phyloP scores from a whole-genome alignment of 2,797 vertebrate genomes.

The Champsocephalus gunnari region DNA sequence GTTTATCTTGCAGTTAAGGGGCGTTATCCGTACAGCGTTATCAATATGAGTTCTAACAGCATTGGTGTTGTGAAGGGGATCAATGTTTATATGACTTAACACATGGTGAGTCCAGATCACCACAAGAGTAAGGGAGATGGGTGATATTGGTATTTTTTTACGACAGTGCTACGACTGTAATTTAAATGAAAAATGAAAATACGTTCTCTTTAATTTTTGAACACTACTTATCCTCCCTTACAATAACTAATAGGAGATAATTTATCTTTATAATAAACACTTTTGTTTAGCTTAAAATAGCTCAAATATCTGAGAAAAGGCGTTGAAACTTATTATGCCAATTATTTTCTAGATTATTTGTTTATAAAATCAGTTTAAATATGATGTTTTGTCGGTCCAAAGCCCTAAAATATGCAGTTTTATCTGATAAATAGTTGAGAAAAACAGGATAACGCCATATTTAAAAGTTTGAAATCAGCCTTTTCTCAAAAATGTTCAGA shows the following conservation, averaged over 20 bases:
- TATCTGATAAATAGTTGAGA: no score
- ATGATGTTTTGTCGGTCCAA: no score
- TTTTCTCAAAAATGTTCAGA: no score
- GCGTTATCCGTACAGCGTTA: constrained; percentile 20
- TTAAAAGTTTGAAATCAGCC: no score
- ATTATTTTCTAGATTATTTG: no score
- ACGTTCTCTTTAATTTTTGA: no score
- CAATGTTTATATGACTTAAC: constrained; percentile 1
- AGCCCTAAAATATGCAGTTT: no score
- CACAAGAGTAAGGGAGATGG: neutral
- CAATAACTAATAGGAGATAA: neutral
- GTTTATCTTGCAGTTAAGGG: constrained; percentile 37
- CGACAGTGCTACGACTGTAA: neutral
- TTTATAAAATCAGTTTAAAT: no score
- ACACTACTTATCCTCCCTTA: no score
- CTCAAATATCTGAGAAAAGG: neutral
- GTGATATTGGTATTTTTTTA: neutral
- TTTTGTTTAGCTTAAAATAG: neutral
- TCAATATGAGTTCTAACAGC: neutral
- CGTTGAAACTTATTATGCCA: no score
- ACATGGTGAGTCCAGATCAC: neutral
- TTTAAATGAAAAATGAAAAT: neutral
- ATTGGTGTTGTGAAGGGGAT: constrained; percentile 4
- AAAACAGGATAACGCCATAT: no score
- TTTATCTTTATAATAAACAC: neutral